Conservation (phyloP, 1,140 invertebrate genomes). For the Drosophila bifasciata region DNA sequence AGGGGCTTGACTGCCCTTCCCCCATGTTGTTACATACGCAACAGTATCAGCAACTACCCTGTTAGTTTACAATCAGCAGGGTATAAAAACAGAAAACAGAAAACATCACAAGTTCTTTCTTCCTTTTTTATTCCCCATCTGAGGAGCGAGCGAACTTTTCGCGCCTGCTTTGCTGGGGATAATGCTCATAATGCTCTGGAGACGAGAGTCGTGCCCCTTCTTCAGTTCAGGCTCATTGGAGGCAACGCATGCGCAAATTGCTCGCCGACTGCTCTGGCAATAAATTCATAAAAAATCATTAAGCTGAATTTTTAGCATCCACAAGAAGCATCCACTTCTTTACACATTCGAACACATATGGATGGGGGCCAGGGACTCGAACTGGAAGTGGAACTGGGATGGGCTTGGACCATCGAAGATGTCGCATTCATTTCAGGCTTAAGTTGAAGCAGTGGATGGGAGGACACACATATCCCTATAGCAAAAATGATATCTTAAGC, state of each 20-base stretch:
- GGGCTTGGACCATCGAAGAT: slow-evolving; percentile 34
- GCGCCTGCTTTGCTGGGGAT: slow-evolving; percentile 37
- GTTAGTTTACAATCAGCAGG: too few relatives aligned
- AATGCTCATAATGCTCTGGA: slow-evolving; percentile 34
- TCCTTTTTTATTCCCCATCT: too few relatives aligned
- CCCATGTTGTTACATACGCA: too few relatives aligned
- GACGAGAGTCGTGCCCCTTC: slow-evolving; percentile 15
- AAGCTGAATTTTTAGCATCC: slow-evolving; percentile 66
- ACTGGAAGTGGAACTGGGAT: slow-evolving; percentile 14
- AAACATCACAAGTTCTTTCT: too few relatives aligned
- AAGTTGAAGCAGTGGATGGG: slow-evolving; percentile 51
- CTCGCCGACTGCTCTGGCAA: slow-evolving; percentile 70
- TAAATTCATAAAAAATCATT: slow-evolving; percentile 82
- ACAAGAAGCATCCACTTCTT: slow-evolving; percentile 50
- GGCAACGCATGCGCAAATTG: slow-evolving; percentile 79
- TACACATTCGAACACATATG: slow-evolving; percentile 36
- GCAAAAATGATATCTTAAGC: slow-evolving; percentile 72
- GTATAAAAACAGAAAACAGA: too few relatives aligned
- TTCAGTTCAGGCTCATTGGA: slow-evolving; percentile 68
- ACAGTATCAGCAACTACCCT: too few relatives aligned
- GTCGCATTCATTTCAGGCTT: slow-evolving; percentile 77
- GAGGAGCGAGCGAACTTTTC: slow-evolving; percentile 4
- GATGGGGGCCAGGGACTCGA: slow-evolving; percentile 10
- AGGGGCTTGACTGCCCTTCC: too few relatives aligned
- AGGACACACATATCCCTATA: slow-evolving; percentile 27